A percentile compares a stretch with the other conserved stretches of the same genome.
Evolutionary conservation across 2,797 vertebrate species (phyloP).

Genomic region (Liparis tanakae): DNA sequence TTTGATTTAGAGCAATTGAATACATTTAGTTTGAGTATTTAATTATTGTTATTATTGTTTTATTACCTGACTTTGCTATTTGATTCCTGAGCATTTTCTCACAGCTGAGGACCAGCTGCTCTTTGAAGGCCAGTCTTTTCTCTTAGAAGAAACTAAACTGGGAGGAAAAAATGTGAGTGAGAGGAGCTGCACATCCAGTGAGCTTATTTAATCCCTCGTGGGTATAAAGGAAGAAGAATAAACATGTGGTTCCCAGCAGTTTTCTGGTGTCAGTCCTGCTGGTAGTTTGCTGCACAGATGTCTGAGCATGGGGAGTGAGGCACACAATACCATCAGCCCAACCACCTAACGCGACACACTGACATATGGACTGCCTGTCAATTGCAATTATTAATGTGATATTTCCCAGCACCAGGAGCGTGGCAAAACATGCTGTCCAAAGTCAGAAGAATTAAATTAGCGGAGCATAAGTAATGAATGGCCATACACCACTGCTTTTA

Average conservation of each 20-base stretch:
- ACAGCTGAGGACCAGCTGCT: neutral
- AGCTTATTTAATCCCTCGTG: neutral
- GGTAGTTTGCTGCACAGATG: constrained; percentile 51
- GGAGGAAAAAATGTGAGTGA: neutral
- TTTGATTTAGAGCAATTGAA: neutral
- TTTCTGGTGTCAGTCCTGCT: constrained; percentile 35
- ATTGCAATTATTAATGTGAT: constrained; percentile 80
- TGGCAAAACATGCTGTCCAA: constrained; percentile 64
- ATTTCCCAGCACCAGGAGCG: constrained; percentile 57
- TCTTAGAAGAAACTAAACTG: constrained; percentile 1
- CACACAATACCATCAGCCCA: constrained; percentile 32
- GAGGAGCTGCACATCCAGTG: neutral
- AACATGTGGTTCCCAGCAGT: constrained; percentile 37
- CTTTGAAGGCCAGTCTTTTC: neutral
- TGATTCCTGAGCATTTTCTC: neutral
- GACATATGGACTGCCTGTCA: constrained; percentile 76
- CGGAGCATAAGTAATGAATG: constrained; percentile 73
- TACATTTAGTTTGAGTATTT: too few species aligned
- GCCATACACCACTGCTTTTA: constrained; percentile 65
- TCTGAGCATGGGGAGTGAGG: constrained; percentile 25
- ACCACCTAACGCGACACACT: constrained; percentile 47
- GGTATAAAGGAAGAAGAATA: constrained; percentile 9
- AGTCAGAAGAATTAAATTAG: constrained; percentile 78
- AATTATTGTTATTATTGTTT: too few species aligned
- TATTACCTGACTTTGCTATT: neutral